Base-by-base conservation (phyloP, 1,140 invertebrate species). In the Tetragnatha versicolor region DNA sequence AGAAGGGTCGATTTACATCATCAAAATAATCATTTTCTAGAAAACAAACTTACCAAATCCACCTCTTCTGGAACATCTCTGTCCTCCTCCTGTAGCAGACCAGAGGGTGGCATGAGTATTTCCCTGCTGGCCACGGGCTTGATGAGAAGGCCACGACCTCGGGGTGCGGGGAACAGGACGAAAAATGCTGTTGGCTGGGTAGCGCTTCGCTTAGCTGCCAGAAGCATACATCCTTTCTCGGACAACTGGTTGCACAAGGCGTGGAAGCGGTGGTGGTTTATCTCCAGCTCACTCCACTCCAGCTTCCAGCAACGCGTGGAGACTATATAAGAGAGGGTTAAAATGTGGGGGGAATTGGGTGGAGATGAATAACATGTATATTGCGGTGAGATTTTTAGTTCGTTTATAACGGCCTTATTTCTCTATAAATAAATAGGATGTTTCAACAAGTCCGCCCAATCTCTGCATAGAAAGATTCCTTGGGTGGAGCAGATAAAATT, bases 261-360 rank as follows among this genome's bases (percentile, higher is more conserved):
- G 35, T 33, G 29, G 10, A 14, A 79, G 69, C n/a, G 33, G 27
- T 45, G 60, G 49, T 51, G 68, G 35, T 27, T 69, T 69, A 9
- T 35, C 7, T 79, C 76, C 1, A 79, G 14, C n/a, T 79, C 76
- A 14, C 60, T 63, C 73, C 76, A 79, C 3, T 79, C 76, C 35
- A 79, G 22, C 39, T 79, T 79, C 76, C 76, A 79, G 49, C 76
- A 79, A 6, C 65, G 49, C 22, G 76, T 79, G 1, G 76, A 49
- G 33, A 37, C 72, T 75, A 6, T 0, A 45, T 9, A 45, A 45
- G 20, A 47, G 20, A 47, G 20, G 20, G 0, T 45, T 2, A 17
- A 10, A 17, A 10, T 47, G 42, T 17, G 20, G 0, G 14, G 42
- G 20, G 42, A 17, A 10, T 17, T 14, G 5, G 20, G 20, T 17